A percentile compares a stretch with the other conserved stretches of the same genome.
Conservation (phyloP, 2,888 invertebrate species). For the Erannis defoliaria region DNA sequence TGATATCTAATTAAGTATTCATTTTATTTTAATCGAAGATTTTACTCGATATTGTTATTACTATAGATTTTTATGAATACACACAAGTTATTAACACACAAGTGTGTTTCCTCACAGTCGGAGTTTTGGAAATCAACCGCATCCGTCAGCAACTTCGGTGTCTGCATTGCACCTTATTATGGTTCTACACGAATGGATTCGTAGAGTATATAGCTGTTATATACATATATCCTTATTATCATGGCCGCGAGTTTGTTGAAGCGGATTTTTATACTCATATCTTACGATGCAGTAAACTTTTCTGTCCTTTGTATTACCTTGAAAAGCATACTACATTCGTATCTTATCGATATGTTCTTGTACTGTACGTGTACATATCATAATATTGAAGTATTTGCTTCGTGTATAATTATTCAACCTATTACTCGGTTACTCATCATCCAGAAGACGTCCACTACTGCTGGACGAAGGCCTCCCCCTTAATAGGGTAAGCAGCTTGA, state of each 20-base stretch:
- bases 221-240: constrained; percentile 25
- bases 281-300: constrained; percentile 31
- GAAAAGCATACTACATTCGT: constrained; percentile 8
- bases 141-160: neutral
- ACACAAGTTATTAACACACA: neutral
- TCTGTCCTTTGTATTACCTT: constrained; percentile 15
- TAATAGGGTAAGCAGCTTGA: no score
- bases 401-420: no score
- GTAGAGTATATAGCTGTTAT: constrained; percentile 14
- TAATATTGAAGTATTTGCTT: no score
- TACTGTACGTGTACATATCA: no score
- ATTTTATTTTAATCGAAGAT: no score
- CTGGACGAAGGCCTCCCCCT: no score
- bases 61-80: no score
- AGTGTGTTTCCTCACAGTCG: neutral
- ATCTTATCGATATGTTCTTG: neutral
- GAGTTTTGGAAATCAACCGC: constrained; percentile 4
- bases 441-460: no score
- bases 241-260: constrained; percentile 17
- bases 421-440: no score
- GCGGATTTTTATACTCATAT: constrained; percentile 20
- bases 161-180: constrained; percentile 28
- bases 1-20: no score
- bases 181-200: constrained; percentile 28
- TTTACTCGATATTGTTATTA: no score